A percentile compares a stretch with the other conserved stretches of the same genome.
Evolutionary conservation across 2,888 invertebrate genomes (phyloP).

Genomic region (Meloe dianella): DNA sequence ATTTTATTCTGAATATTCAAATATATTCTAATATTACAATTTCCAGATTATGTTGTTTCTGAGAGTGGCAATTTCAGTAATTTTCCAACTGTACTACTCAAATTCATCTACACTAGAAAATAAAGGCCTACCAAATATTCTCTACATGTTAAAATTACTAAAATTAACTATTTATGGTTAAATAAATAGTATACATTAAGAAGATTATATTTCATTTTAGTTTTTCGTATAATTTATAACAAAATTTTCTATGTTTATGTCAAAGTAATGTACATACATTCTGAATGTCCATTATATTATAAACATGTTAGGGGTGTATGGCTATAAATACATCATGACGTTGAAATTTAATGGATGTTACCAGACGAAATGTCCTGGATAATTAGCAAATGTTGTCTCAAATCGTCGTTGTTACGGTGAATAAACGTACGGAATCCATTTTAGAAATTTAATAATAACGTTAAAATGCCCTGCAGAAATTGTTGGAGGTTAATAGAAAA

Average conservation of each 20-base stretch:
- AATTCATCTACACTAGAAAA: background rate
- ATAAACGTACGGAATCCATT: background rate
- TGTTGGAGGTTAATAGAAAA: background rate
- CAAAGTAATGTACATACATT: background rate
- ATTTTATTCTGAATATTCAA: background rate
- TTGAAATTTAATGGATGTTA: constrained; percentile 9
- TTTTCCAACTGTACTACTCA: background rate
- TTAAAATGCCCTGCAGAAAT: background rate
- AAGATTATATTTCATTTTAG: constrained; percentile 18
- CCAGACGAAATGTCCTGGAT: constrained; percentile 8
- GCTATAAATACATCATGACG: constrained; percentile 7
- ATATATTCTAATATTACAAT: constrained; percentile 12
- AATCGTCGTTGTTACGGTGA: background rate
- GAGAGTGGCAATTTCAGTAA: background rate
- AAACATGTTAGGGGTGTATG: constrained; percentile 3
- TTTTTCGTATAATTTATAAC: constrained; percentile 16
- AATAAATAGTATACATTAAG: background rate
- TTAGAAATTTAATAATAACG: constrained; percentile 10
- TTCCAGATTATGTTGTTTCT: constrained; percentile 1
- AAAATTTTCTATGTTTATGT: background rate
- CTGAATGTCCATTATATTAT: background rate
- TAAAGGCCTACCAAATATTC: background rate
- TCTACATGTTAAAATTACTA: background rate
- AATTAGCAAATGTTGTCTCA: constrained; percentile 12
- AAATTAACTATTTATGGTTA: background rate